Evolutionary conservation across 2,888 invertebrate genomes (phyloP).

Genomic region (Pegoplata infirma): DNA sequence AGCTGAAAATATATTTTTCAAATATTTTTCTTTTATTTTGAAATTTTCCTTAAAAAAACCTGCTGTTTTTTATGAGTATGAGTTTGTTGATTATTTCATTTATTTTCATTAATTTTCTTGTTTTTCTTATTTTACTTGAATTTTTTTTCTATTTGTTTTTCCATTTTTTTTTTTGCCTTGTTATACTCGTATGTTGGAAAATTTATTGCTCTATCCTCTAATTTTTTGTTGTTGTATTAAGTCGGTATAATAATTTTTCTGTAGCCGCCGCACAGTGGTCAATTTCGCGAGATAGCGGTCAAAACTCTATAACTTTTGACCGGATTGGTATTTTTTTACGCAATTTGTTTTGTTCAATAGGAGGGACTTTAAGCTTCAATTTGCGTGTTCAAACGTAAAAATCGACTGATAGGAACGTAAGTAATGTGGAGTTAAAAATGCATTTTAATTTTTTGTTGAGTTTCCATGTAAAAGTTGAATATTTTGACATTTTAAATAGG

Average conservation of each 20-base stretch:
- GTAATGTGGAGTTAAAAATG: too few relatives aligned
- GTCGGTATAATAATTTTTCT: conserved; percentile 13
- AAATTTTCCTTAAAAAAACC: neutral
- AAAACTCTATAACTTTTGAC: too few relatives aligned
- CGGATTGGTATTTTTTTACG: too few relatives aligned
- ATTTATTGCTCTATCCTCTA: conserved; percentile 21
- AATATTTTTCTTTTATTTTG: neutral
- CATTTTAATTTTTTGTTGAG: too few relatives aligned
- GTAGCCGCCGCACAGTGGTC: too few relatives aligned
- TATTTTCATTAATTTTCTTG: conserved; percentile 23
- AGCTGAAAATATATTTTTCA: neutral
- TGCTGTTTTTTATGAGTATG: neutral
- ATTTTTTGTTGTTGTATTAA: neutral
- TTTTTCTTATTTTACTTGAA: conserved; percentile 1
- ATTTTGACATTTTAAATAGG: too few relatives aligned
- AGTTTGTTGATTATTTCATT: conserved; percentile 40
- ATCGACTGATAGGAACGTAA: too few relatives aligned
- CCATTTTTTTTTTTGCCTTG: conserved; percentile 1
- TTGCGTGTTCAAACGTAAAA: too few relatives aligned
- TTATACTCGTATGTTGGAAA: conserved; percentile 7
- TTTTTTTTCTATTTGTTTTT: conserved; percentile 14
- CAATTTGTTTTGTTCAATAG: too few relatives aligned
- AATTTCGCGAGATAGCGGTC: too few relatives aligned
- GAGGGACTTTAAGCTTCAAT: too few relatives aligned
- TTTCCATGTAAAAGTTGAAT: too few relatives aligned